A percentile compares a stretch with the other conserved stretches of the same genome.
These are phyloP conservation scores for Amiota minor DNA, from an alignment of 2,888 invertebrate genomes.

Conservation along the genomic window DNA sequence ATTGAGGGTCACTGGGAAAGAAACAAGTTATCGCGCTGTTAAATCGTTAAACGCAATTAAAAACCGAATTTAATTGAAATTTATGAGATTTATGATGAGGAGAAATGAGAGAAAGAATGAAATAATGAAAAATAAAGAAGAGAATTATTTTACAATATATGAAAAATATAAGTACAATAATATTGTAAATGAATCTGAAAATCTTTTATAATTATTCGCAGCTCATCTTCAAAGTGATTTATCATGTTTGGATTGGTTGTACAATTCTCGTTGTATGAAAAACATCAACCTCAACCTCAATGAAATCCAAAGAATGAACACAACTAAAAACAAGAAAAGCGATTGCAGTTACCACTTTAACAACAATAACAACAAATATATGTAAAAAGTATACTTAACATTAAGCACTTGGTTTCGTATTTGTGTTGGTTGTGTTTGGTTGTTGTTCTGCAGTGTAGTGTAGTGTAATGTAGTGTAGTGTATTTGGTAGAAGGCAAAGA, in stretches of 20 bases:
- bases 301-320: not conserved
- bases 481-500: too few relatives aligned
- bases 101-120: too few relatives aligned
- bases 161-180: too few relatives aligned
- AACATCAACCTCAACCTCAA: too few relatives aligned
- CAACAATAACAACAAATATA: conserved; percentile 3
- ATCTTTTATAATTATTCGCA: conserved; percentile 1
- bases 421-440: too few relatives aligned
- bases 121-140: not conserved
- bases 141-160: not conserved
- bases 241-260: not conserved
- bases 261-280: not conserved
- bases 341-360: not conserved
- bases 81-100: too few relatives aligned
- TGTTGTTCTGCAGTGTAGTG: conserved; percentile 34
- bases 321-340: conserved; percentile 37
- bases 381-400: not conserved
- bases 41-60: conserved; percentile 11
- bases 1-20: too few relatives aligned
- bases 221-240: conserved; percentile 5
- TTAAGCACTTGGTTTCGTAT: too few relatives aligned
- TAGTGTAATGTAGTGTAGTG: not conserved
- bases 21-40: not conserved
- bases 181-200: too few relatives aligned
- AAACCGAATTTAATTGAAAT: too few relatives aligned